Conservation (phyloP, 1,140 invertebrate genomes). For the Neuroterus valhalla region DNA sequence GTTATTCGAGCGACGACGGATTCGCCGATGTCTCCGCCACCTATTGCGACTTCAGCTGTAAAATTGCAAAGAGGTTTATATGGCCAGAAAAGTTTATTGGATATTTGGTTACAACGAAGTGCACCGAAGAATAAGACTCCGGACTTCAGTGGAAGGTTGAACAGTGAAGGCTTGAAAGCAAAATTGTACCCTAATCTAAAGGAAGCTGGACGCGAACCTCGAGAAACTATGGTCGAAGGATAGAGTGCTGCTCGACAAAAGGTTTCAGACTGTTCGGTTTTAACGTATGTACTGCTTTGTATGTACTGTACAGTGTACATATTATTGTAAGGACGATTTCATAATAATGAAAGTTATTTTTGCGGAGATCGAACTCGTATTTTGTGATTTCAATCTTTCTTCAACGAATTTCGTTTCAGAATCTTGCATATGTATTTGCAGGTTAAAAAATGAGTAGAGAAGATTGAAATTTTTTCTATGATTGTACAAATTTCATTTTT, state of each 20-base stretch:
- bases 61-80: constrained; percentile 65
- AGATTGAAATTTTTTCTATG: no score
- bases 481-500: no score
- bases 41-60: constrained; percentile 64
- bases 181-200: constrained; percentile 88
- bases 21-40: constrained; percentile 86
- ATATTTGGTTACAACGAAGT: constrained; percentile 78
- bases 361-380: no score
- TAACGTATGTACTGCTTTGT: neutral
- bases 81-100: constrained; percentile 78
- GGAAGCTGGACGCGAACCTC: constrained; percentile 63
- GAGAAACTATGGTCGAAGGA: constrained; percentile 68
- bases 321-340: no score
- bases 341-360: no score
- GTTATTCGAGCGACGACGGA: constrained; percentile 88
- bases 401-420: no score
- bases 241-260: constrained; percentile 36
- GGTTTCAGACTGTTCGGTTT: constrained; percentile 1
- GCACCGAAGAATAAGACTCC: constrained; percentile 78
- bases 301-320: constrained; percentile 16
- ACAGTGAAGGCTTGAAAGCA: constrained; percentile 81
- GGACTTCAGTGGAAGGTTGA: constrained; percentile 87
- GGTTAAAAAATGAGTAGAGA: no score
- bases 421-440: no score
- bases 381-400: no score